A percentile compares a stretch with the other conserved stretches of the same genome.
Evolutionary conservation across 2,797 vertebrate genomes (phyloP).

Genomic region (Nyctalus aviator): DNA sequence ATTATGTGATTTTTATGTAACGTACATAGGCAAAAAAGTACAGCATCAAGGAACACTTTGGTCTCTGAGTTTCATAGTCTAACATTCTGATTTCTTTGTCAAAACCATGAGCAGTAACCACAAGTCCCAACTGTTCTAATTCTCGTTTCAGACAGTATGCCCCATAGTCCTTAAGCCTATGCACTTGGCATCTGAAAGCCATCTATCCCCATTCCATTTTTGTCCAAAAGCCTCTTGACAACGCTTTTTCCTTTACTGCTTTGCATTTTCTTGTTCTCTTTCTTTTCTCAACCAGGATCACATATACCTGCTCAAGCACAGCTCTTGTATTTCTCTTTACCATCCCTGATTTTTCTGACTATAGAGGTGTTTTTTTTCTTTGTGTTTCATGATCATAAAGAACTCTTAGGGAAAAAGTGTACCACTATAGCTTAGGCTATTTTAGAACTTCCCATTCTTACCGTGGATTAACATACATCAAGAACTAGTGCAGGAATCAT

Average conservation of each 20-base stretch:
- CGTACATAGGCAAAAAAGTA: neutral
- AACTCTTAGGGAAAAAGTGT: neutral
- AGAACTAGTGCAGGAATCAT: neutral
- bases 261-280: neutral
- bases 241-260: neutral
- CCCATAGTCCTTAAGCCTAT: neutral
- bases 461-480: neutral
- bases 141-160: slow-evolving; percentile 17
- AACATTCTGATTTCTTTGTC: neutral
- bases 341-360: neutral
- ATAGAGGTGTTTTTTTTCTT: neutral
- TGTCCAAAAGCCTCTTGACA: neutral
- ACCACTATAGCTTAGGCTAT: neutral
- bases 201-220: neutral
- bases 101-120: neutral
- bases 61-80: slow-evolving; percentile 34
- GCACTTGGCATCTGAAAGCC: neutral
- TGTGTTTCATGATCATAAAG: neutral
- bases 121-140: neutral
- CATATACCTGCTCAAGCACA: neutral
- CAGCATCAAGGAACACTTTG: neutral
- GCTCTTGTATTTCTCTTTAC: neutral
- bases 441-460: neutral
- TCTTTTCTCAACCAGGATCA: neutral
- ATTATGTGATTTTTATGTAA: slow-evolving; percentile 21